phyloP scores from a whole-genome alignment of 2,888 invertebrate genomes.

The Mycogona germanica region DNA sequence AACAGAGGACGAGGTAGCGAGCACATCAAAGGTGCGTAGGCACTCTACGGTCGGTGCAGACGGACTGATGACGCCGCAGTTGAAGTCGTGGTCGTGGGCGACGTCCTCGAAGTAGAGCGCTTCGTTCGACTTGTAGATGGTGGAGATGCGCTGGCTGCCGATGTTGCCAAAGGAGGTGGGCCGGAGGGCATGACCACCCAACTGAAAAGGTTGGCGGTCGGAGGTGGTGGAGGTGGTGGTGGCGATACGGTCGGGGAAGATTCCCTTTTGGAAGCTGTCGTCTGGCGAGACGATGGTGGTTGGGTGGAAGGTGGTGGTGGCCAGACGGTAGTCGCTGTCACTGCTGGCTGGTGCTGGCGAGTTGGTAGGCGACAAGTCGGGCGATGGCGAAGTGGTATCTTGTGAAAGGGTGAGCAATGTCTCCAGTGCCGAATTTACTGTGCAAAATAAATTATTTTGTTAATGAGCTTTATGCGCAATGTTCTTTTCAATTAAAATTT shows the following conservation, averaged over 20 bases:
- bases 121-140: conserved; percentile 19
- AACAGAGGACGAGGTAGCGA: too few species aligned
- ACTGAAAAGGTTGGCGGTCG: too few species aligned
- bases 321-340: background rate
- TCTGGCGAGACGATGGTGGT: background rate
- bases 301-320: background rate
- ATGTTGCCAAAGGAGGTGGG: background rate
- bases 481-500: too few species aligned
- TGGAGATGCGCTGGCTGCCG: background rate
- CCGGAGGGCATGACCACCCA: background rate
- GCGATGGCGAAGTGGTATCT: background rate
- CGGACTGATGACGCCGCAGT: background rate
- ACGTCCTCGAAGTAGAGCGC: conserved; percentile 14
- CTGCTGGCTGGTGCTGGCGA: background rate
- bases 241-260: background rate
- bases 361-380: background rate
- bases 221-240: too few species aligned
- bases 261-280: background rate
- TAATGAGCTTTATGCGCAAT: too few species aligned
- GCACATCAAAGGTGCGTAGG: background rate
- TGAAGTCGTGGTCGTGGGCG: conserved; percentile 1
- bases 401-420: background rate
- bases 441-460: background rate
- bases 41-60: background rate
- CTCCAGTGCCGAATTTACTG: background rate